Evolutionary conservation across 2,888 invertebrate species (phyloP).

Genomic region (Arge pagana): DNA sequence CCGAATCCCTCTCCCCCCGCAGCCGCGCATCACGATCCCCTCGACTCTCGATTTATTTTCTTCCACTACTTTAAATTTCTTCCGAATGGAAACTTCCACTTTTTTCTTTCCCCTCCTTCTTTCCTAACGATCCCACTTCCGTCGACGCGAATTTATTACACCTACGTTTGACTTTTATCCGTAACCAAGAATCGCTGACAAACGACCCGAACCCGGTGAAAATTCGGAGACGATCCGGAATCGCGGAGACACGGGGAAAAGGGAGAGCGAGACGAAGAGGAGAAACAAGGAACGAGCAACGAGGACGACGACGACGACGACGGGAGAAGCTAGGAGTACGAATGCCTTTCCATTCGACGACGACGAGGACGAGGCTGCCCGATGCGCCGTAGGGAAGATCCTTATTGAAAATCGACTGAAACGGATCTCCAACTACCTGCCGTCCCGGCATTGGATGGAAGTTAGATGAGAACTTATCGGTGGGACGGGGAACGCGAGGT

Average conservation of each 20-base stretch:
- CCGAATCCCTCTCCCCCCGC: too few species aligned
- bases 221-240: too few species aligned
- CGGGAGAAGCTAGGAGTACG: constrained; percentile 7
- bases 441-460: constrained; percentile 7
- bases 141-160: too few species aligned
- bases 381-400: too few species aligned
- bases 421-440: neutral
- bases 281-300: constrained; percentile 7
- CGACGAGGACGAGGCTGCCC: constrained; percentile 1
- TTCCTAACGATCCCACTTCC: too few species aligned
- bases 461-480: constrained; percentile 1
- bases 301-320: constrained; percentile 6
- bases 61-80: too few species aligned
- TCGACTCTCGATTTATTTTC: too few species aligned
- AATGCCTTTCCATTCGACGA: constrained; percentile 15
- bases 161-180: constrained; percentile 6
- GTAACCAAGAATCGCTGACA: neutral
- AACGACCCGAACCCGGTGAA: neutral
- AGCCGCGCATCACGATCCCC: too few species aligned
- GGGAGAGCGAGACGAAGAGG: neutral
- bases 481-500: neutral
- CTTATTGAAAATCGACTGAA: constrained; percentile 19
- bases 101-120: too few species aligned
- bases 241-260: neutral
- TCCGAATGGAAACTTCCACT: too few species aligned